Evolutionary conservation across 2,113 vertebrate species (phyloP), one percentile per base, ranked within the genome.

Genomic region (Suricata suricatta): DNA sequence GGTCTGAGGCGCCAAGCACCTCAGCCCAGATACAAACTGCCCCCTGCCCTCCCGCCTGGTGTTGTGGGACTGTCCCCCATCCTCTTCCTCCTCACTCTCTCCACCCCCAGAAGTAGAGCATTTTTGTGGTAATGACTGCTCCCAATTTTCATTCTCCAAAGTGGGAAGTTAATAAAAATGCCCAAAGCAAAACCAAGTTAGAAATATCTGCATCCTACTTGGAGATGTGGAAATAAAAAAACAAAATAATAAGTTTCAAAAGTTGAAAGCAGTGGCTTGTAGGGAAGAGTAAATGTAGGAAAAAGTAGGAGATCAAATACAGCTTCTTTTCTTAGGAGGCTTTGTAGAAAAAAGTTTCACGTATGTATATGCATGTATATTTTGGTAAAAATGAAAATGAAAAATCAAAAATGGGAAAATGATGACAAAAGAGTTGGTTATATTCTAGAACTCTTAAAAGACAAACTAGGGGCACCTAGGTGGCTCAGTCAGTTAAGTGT

Each of bases 41-140:
- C 94, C 57, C 60, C 92, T 97, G 98, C 98, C 98, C 98, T 98
- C 99, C 96, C 98, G 99, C 98, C 98, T 98, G 98, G 99, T 99
- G 99, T 99, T 99, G 99, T 99, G 99, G 99, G 99, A 99, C 98
- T 0, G 89, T 87, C 85, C 98, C 98, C 89, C 98, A 97, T 98
- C 96, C 96, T 81, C 96, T 97, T 97, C 97, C 94, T 97, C 93
- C 90, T 93, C 90, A 4, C 93, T 44, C 29, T 64, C 97, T 38
- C 96, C 94, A 27, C 97, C 88, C 85, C n/a, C 99, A 57, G 57
- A 57, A 57, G 57, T 57, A 19, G 57, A 57, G 57, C 17, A 57
- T 52, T 74, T 77, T 52, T 92, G 21, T 87, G 41, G 33, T 82
- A 44, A 74, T 41, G 41, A 21, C 33, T 9, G 47, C 14, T 35